Conservation (phyloP, 1,140 invertebrate species). For the Drosophila orena region DNA sequence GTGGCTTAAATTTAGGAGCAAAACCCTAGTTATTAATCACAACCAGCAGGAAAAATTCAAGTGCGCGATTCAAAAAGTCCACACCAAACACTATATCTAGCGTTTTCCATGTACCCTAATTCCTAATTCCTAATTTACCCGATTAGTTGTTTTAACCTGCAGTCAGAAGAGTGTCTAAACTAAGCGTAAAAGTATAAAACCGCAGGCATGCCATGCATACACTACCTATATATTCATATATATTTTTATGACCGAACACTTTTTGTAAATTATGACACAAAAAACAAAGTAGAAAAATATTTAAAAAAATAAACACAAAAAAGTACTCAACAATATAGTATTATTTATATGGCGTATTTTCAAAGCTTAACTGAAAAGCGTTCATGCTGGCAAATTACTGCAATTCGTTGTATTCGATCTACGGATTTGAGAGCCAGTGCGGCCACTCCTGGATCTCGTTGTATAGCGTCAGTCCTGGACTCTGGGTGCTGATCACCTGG, state of each 20-base stretch:
- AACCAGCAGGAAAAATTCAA: not conserved
- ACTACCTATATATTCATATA: conserved; percentile 33
- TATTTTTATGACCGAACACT: conserved; percentile 41
- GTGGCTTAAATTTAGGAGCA: not conserved
- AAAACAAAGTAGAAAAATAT: conserved; percentile 34
- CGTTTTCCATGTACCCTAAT: not conserved
- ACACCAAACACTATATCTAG: conserved; percentile 1
- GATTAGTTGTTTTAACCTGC: conserved; percentile 1
- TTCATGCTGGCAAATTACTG: too few relatives aligned
- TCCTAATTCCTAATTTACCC: not conserved
- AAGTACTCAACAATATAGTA: not conserved
- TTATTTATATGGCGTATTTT: not conserved
- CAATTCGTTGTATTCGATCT: not conserved
- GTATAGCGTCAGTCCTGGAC: conserved; percentile 88
- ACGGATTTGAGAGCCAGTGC: conserved; percentile 73
- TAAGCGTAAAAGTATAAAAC: not conserved
- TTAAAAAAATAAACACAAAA: conserved; percentile 42
- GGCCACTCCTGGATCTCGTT: conserved; percentile 85
- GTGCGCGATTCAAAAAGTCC: not conserved
- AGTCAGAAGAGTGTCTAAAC: too few relatives aligned
- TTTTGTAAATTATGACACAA: conserved; percentile 45
- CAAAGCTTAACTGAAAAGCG: not conserved
- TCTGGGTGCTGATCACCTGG: conserved; percentile 87
- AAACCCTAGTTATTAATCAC: conserved; percentile 6
- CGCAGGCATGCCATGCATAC: conserved; percentile 1